Evolutionary conservation across 1,140 invertebrate species (phyloP), one percentile per base, ranked within the genome.

Genomic region (Coboldia fuscipes): DNA sequence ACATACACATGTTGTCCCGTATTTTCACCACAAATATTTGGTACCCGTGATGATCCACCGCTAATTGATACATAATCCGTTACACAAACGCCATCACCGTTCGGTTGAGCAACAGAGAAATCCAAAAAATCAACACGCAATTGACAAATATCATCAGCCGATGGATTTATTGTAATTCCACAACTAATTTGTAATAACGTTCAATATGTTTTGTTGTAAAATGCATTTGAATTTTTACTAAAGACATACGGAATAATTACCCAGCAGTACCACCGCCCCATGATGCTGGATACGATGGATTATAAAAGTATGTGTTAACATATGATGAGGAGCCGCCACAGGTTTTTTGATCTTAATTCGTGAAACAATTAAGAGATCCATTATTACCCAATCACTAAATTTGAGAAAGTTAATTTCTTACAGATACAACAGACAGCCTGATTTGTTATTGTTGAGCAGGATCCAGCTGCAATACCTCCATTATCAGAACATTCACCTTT

Each of bases 241-340:
- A 6, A 23, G 13, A 12, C 14, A 16, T 30, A n/a, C n/a, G n/a
- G n/a, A 10, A 30, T 30, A 30, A 32, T 32, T 32, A 32, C 30
- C 9, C 14, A 7, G 16, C 10, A 8, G 18, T 27, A 14, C 12
- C 30, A 1, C 70, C 74, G 1, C 58, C 55, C 44, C 70, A 75
- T 0, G 69, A 62, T 3, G 59, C 62, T 2, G 75, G 75, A 57
- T 74, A 81, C 3, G 65, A 68, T 1, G 66, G 67, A 52, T 73
- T 85, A 2, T 72, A 66, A 49, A 85, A 86, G 47, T 85, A 84
- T 0, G 80, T 85, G 37, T 82, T 80, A 44, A 85, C 85, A 27
- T 71, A 59, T 15, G 65, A 65, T 1, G 77, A 72, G 1, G 62
- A 65, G 7, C 61, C 58, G 4, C 76, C 75, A 43, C 78, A 82